Percentiles rank a stretch among this genome's conserved stretches.
These are phyloP conservation scores for Drosophila setifemur DNA, from an alignment of 1,140 invertebrate species.

Conservation along the genomic window DNA sequence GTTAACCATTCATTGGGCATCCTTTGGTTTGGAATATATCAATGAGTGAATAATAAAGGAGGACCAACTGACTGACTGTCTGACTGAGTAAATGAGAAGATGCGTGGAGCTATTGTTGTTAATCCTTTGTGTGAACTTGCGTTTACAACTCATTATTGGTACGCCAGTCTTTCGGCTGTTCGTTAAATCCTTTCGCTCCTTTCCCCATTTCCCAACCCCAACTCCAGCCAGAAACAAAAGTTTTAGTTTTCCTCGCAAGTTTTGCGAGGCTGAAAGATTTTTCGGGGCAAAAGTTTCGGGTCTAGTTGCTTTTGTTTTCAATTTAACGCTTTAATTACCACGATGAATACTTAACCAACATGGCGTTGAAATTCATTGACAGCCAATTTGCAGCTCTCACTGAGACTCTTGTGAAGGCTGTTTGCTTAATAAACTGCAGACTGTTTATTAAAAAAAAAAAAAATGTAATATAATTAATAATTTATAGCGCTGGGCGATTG, in stretches of 20 bases:
- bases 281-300: constrained; percentile 40
- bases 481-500: constrained; percentile 29
- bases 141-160: constrained; percentile 77
- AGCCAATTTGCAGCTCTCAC: constrained; percentile 21
- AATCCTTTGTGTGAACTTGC: constrained; percentile 75
- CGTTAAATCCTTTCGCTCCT: neutral
- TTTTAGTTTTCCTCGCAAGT: constrained; percentile 49
- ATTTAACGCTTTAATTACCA: constrained; percentile 77
- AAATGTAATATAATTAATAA: constrained; percentile 71
- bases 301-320: constrained; percentile 61
- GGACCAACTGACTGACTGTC: neutral
- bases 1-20: constrained; percentile 37
- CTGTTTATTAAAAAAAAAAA: constrained; percentile 51
- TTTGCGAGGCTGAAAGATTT: constrained; percentile 47
- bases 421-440: constrained; percentile 71
- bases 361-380: constrained; percentile 62
- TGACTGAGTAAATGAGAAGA: neutral
- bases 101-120: constrained; percentile 63
- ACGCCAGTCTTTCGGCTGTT: constrained; percentile 35
- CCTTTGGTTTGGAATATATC: constrained; percentile 30
- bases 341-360: constrained; percentile 41
- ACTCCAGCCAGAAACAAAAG: constrained; percentile 28
- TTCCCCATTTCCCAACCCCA: too few relatives aligned
- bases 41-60: constrained; percentile 22
- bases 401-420: constrained; percentile 2